Evolutionary conservation across 1,140 invertebrate species (phyloP), one percentile per base, ranked within the genome.

Genomic region (Diachasma alloeum): DNA sequence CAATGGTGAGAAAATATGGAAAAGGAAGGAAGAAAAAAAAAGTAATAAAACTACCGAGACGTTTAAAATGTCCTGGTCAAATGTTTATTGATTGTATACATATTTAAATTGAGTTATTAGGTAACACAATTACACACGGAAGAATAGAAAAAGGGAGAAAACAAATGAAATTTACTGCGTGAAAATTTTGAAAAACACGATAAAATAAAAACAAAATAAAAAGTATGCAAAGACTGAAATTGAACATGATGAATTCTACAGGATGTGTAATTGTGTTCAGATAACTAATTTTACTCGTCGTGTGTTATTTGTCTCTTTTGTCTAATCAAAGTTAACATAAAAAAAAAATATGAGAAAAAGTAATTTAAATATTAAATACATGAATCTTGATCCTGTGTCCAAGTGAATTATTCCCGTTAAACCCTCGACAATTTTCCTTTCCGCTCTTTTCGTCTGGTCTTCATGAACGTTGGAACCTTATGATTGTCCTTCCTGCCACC

Each of bases 321-420:
- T 87, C 82, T 79, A 82, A 84, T 85, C 81, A 84, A 81, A 83
- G 81, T 84, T 85, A 63, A 63, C 8, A 63, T 2, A 63, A 63
- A 31, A 63, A 19, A 63, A 63, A 63, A 63, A 31, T 63, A 63
- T 63, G 59, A 63, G 15, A 63, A 63, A 63, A 63, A 0, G 5
- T 6, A 26, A 63, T 63, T 63, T 63, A 26, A 63, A 63, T 63
- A 26, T 63, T 6, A 63, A 63, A 63, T 63, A 63, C 26, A 63
- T 31, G 24, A 63, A 63, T 63, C 59, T 63, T 19, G 22, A 63
- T 63, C 59, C 59, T 63, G 59, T 63, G 24, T 19, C 63, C 36
- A 74, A 74, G 13, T 66, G 17, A 42, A 39, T 63, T 67, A 26
- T 66, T 66, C 2, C 6, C 6, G n/a, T 6, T 31, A 31, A 31